Percentiles rank a stretch among this genome's conserved stretches.
These are phyloP conservation scores for Serranus cabrilla DNA, from an alignment of 2,797 vertebrate species.

Conservation along the genomic window DNA sequence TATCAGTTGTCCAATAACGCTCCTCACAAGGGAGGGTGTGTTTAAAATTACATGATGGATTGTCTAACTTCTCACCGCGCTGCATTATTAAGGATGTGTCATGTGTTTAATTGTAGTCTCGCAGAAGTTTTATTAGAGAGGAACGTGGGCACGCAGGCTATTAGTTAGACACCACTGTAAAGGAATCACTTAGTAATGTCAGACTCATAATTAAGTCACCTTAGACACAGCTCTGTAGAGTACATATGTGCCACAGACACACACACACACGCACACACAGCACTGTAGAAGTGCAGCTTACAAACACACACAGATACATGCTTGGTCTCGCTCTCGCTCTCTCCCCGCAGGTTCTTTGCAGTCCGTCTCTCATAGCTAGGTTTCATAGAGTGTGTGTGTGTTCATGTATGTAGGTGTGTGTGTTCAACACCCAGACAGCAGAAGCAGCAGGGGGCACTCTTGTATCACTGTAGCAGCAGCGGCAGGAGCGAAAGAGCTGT, in stretches of 20 bases:
- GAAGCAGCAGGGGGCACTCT: slow-evolving; percentile 94
- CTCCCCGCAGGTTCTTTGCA: slow-evolving; percentile 24
- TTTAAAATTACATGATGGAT: slow-evolving; percentile 67
- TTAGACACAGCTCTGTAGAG: slow-evolving; percentile 59
- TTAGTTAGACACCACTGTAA: slow-evolving; percentile 68
- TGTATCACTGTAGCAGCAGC: slow-evolving; percentile 85
- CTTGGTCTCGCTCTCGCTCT: slow-evolving; percentile 37
- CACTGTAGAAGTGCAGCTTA: not conserved
- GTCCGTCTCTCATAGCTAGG: slow-evolving; percentile 32
- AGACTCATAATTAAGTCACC: slow-evolving; percentile 75
- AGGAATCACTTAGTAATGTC: slow-evolving; percentile 69
- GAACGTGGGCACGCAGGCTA: slow-evolving; percentile 60
- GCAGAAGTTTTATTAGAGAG: slow-evolving; percentile 63
- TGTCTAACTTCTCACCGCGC: slow-evolving; percentile 51
- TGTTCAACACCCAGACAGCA: slow-evolving; percentile 58
- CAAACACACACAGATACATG: slow-evolving; percentile 45
- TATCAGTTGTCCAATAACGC: slow-evolving; percentile 48
- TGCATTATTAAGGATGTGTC: slow-evolving; percentile 69
- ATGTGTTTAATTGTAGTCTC: slow-evolving; percentile 64
- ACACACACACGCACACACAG: slow-evolving; percentile 14
- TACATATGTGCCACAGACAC: slow-evolving; percentile 28
- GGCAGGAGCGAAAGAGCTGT: slow-evolving; percentile 43
- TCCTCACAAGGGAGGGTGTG: slow-evolving; percentile 37
- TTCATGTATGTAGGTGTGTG: slow-evolving; percentile 14
- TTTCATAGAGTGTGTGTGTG: slow-evolving; percentile 51